Conservation (phyloP, 2,888 invertebrate species). For the Apamea monoglypha region DNA sequence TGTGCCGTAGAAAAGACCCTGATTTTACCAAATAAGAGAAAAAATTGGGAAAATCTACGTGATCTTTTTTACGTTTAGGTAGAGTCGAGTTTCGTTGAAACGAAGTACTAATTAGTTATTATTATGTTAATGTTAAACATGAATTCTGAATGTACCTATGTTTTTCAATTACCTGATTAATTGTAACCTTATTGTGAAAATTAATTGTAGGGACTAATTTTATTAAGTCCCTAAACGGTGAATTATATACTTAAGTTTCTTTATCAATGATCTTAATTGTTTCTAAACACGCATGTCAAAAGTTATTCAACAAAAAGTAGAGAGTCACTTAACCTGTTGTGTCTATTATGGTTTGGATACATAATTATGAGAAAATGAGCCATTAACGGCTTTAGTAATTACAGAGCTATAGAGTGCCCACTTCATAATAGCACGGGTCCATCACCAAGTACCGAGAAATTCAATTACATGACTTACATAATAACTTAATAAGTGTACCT, state of each 20-base stretch:
- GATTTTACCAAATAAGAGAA: constrained; percentile 37
- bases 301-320: background rate
- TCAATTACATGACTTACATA: constrained; percentile 5
- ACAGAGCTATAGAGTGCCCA: constrained; percentile 12
- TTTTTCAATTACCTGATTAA: constrained; percentile 11
- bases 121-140: background rate
- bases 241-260: constrained; percentile 34
- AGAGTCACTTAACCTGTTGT: constrained; percentile 16
- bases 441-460: constrained; percentile 4
- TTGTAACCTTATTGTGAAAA: background rate
- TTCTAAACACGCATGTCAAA: constrained; percentile 37
- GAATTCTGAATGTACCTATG: background rate
- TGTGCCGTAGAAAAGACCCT: constrained; percentile 23
- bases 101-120: background rate
- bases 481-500: background rate
- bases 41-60: constrained; percentile 44
- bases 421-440: constrained; percentile 1
- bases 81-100: constrained; percentile 13
- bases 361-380: constrained; percentile 23
- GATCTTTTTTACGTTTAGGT: constrained; percentile 26
- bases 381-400: constrained; percentile 19
- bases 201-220: background rate
- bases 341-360: background rate
- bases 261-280: constrained; percentile 36
- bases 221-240: constrained; percentile 17